Evolutionary conservation across 2,797 vertebrate genomes (phyloP).

Genomic region (Chelon labrosus): DNA sequence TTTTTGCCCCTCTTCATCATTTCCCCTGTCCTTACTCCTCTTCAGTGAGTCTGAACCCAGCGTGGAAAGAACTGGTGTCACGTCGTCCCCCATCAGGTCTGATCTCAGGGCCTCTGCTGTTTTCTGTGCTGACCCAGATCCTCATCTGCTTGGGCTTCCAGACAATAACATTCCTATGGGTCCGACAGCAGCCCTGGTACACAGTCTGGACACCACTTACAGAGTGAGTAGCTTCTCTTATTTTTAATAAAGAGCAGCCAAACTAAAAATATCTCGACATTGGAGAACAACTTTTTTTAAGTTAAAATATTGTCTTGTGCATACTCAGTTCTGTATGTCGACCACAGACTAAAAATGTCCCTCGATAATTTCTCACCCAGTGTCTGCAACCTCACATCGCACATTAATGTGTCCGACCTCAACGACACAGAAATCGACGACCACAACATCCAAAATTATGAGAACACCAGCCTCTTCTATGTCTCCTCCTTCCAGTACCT

Average conservation of each 20-base stretch:
- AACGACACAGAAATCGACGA: conserved; percentile 86
- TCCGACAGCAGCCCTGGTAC: conserved; percentile 91
- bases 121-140: conserved; percentile 96
- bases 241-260: neutral
- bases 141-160: conserved; percentile 95
- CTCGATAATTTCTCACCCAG: conserved; percentile 72
- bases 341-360: neutral
- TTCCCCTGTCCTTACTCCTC: neutral
- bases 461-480: conserved; percentile 98
- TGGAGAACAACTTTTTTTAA: neutral
- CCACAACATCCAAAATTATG: conserved; percentile 92
- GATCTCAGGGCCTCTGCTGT: conserved; percentile 93
- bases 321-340: neutral
- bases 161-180: conserved; percentile 90
- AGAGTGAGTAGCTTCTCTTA: conserved; percentile 85
- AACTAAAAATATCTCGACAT: neutral
- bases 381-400: conserved; percentile 81
- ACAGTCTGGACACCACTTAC: conserved; percentile 82
- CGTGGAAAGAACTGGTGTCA: conserved; percentile 95
- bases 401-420: conserved; percentile 64
- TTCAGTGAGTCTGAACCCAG: conserved; percentile 97
- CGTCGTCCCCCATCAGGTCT: conserved; percentile 94
- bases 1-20: neutral
- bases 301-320: neutral
- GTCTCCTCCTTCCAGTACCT: conserved; percentile 98